Conservation (phyloP, 2,113 vertebrate genomes). For the Colinus virginianus region DNA sequence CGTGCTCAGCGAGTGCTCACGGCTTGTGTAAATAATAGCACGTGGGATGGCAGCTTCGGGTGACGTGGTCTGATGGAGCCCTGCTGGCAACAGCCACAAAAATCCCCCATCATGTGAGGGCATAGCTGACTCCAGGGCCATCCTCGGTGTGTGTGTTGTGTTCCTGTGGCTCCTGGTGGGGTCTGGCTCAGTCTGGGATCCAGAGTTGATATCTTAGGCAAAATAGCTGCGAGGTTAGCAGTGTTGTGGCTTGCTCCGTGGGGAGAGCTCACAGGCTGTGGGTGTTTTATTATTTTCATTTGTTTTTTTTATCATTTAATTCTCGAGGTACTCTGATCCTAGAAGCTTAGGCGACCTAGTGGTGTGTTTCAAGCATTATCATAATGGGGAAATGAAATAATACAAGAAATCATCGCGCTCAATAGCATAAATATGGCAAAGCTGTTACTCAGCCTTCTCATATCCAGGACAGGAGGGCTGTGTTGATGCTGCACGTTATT, state of each 20-base stretch:
- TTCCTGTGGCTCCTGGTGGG: rapidly evolving
- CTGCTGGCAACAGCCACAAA: neutral
- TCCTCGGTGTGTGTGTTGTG: rapidly evolving
- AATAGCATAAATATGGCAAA: neutral
- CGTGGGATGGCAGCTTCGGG: neutral
- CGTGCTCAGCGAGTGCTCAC: neutral
- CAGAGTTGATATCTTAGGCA: neutral
- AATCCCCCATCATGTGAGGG: neutral
- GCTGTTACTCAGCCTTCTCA: neutral
- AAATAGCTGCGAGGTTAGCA: rapidly evolving
- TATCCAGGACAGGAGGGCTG: neutral
- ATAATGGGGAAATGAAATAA: neutral
- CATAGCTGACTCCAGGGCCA: neutral
- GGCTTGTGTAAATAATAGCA: neutral
- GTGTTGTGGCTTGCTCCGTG: neutral
- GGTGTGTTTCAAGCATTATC: neutral
- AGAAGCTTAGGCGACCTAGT: neutral
- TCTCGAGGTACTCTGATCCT: neutral
- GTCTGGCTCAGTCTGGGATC: neutral
- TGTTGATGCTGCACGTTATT: neutral
- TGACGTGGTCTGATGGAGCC: neutral
- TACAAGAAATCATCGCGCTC: neutral
- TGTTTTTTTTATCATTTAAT: slow-evolving; percentile 33
- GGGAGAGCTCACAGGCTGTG: neutral
- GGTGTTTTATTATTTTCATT: neutral